These are phyloP conservation scores for Microctonus brassicae DNA, from an alignment of 2,888 invertebrate species.

Conservation along the genomic window DNA sequence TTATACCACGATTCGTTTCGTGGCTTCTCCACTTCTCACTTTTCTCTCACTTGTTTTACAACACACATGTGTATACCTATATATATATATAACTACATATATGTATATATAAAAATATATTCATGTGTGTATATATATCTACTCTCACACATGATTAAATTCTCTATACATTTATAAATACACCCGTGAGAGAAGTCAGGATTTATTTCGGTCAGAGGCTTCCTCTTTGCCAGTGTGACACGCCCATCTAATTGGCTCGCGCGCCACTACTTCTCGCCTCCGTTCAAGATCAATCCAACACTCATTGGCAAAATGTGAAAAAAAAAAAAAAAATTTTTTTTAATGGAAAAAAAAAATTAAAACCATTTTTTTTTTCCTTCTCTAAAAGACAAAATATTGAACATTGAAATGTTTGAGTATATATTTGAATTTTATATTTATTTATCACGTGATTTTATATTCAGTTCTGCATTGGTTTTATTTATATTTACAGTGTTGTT, in stretches of 20 bases:
- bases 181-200: slow-evolving; percentile 38
- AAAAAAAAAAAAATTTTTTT: neutral
- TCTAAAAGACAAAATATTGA: slow-evolving; percentile 35
- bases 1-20: slow-evolving; percentile 57
- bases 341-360: neutral
- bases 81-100: too few species aligned
- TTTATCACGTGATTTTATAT: neutral
- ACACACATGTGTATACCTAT: too few species aligned
- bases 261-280: slow-evolving; percentile 43
- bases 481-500: neutral
- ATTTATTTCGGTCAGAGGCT: slow-evolving; percentile 51
- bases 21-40: slow-evolving; percentile 30
- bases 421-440: slow-evolving; percentile 66
- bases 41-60: slow-evolving; percentile 26
- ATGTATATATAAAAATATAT: neutral
- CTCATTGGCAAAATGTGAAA: neutral
- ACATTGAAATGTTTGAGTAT: slow-evolving; percentile 54
- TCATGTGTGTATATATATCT: slow-evolving; percentile 21
- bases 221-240: slow-evolving; percentile 35
- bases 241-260: slow-evolving; percentile 58
- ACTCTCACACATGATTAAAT: too few species aligned
- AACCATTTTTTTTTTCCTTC: neutral
- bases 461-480: neutral
- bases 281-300: slow-evolving; percentile 24
- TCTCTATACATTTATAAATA: too few species aligned